Base-by-base conservation (phyloP, 2,797 vertebrate genomes). In the Chromis chromis region DNA sequence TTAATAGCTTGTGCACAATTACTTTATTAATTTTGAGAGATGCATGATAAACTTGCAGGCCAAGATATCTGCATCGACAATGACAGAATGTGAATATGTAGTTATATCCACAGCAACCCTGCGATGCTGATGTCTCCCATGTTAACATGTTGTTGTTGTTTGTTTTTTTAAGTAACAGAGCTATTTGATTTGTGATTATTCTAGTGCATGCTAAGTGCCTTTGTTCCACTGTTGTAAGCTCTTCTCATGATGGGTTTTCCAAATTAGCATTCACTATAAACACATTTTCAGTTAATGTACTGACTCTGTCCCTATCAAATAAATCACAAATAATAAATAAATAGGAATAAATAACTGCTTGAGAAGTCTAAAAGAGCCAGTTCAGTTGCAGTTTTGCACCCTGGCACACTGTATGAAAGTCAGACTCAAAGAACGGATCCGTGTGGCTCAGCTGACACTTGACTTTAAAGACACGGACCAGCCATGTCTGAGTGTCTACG, bases 1-100 rank as follows among this genome's bases (percentile, higher is more conserved):
- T 80, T 91, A 64, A 86, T 86, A 36, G 70, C 79, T 87, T 67
- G 50, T 70, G 66, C 74, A 63, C 70, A 82, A 82, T 85, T 86
- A 79, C 74, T 77, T 86, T 61, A 87, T 88, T 86, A 66, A 76
- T 80, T 78, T 80, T 69, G 44, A 80, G 61, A 77, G 66, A 69
- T 48, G 62, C 56, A 48, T 49, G 63, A 76, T 72, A 44, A 67
- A 57, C 31, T 55, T 21, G 25, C 10, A 21, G 55, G 49, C 22
- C 39, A 53, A 44, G 44, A 46, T n/a, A 9, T 24, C n/a, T 59
- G 53, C n/a, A 40, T 60, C 1, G 22, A 13, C 22, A 22, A 3
- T 52, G 52, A 74, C 46, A 27, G 19, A 44, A 17, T 14, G 73
- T 64, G 55, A 22, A 54, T 53, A 33, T 4, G 39, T 17, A 25